These are phyloP conservation scores for Amyelois transitella DNA, from an alignment of 1,140 invertebrate genomes.

Conservation along the genomic window DNA sequence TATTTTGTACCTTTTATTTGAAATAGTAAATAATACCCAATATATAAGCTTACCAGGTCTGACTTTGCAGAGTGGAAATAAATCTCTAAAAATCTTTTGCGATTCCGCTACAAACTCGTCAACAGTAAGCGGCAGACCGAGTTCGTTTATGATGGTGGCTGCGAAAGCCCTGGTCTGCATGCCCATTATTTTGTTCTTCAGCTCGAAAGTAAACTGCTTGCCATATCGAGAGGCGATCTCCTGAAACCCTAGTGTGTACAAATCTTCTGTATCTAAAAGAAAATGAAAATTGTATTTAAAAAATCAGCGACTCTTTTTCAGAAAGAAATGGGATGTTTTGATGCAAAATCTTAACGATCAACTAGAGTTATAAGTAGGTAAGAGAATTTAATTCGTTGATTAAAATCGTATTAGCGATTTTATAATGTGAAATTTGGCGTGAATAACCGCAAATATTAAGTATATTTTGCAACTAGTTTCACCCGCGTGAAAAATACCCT, in stretches of 20 bases:
- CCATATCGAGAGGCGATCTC: slow-evolving; percentile 80
- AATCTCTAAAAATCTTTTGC: slow-evolving; percentile 68
- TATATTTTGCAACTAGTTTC: too few species aligned
- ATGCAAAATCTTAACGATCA: too few species aligned
- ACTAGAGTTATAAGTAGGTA: too few species aligned
- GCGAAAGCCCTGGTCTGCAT: slow-evolving; percentile 79
- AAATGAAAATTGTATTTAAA: neutral
- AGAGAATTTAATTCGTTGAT: too few species aligned
- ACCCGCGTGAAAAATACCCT: too few species aligned
- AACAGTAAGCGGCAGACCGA: slow-evolving; percentile 81
- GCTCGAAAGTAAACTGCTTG: slow-evolving; percentile 84
- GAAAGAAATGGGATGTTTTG: too few species aligned
- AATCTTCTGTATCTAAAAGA: slow-evolving; percentile 84
- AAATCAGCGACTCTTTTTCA: too few species aligned
- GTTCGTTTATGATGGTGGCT: slow-evolving; percentile 76
- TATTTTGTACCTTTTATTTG: too few species aligned
- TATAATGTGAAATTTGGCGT: too few species aligned
- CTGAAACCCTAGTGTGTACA: slow-evolving; percentile 84
- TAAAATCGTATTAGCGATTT: too few species aligned
- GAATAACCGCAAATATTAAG: too few species aligned
- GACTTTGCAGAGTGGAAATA: slow-evolving; percentile 77
- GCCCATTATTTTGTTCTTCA: slow-evolving; percentile 87
- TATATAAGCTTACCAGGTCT: slow-evolving; percentile 82
- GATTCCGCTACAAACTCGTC: slow-evolving; percentile 78
- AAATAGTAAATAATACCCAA: too few species aligned